Evolutionary conservation across 2,888 invertebrate genomes (phyloP), one percentile per base, ranked within the genome.

Genomic region (Synanthedon myopaeformis): DNA sequence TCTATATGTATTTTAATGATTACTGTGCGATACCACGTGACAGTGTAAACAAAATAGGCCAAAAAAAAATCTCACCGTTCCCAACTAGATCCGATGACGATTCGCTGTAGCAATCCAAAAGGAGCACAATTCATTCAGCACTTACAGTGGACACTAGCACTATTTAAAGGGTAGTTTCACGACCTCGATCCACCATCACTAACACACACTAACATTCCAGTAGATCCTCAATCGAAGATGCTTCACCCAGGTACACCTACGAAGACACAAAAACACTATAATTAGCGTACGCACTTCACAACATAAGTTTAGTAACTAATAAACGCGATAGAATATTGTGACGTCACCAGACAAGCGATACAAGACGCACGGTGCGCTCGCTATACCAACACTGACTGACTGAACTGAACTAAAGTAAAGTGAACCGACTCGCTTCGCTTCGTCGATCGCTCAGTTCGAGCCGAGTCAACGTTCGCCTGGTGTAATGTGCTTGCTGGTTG

Each of bases 121-220:
- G 71, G 65, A 72, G 76, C 84, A 84, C 86, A 86, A 87, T 84
- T 79, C 84, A 83, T 82, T 71, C 82, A 86, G 70, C 85, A 87
- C 86, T n/a, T 74, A 53, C 71, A 69, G 66, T 66, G 76, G 83
- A 84, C 85, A 83, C 74, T 79, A 76, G 77, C 67, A 80, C 84
- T 84, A 83, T 72, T 70, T 62, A 69, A 65, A 69, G 75, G 69
- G 76, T 73, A 76, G 70, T 66, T 70, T 74, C 79, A 81, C 82
- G 75, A 79, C 70, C 75, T 74, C 74, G 76, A 78, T 71, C 75
- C 82, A 86, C 85, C 80, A 82, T 76, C 85, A 86, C 85, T 81
- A 78, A 71, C 51, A 78, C 69, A 79, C 84, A 82, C 84, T 76
- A 66, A 76, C 83, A 83, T 82, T 73, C 81, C 74, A 69, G 66